A percentile compares a stretch with the other conserved stretches of the same genome.
These are phyloP conservation scores for Prionace glauca DNA, from an alignment of 2,797 vertebrate genomes.

Conservation along the genomic window DNA sequence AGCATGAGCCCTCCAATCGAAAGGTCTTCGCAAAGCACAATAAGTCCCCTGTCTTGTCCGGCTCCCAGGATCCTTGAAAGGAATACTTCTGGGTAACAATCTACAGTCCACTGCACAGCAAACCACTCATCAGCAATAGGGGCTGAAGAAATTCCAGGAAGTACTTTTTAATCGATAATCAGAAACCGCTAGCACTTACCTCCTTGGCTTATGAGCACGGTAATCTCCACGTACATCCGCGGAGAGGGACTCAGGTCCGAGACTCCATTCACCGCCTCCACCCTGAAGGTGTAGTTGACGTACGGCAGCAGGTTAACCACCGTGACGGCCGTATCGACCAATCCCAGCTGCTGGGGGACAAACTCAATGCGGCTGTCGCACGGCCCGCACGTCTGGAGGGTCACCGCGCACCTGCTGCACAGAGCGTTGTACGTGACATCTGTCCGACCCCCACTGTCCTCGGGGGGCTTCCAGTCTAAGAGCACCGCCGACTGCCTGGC, in stretches of 20 bases:
- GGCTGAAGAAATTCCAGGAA: background rate
- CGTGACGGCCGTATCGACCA: conserved; percentile 74
- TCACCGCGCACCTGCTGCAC: conserved; percentile 63
- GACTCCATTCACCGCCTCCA: conserved; percentile 79
- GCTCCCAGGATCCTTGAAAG: too few relatives aligned
- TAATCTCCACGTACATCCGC: conserved; percentile 74
- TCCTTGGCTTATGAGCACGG: conserved; percentile 69
- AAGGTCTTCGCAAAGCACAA: background rate
- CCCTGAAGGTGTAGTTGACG: conserved; percentile 79
- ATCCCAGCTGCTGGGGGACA: conserved; percentile 77
- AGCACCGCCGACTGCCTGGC: conserved; percentile 77
- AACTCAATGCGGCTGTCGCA: conserved; percentile 77
- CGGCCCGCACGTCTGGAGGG: conserved; percentile 60
- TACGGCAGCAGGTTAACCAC: conserved; percentile 80
- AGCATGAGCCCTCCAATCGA: background rate
- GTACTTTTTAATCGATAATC: background rate
- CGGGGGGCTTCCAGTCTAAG: conserved; percentile 73
- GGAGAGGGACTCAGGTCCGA: conserved; percentile 67
- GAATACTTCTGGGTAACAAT: background rate
- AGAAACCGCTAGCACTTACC: conserved; percentile 54
- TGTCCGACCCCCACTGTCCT: conserved; percentile 69
- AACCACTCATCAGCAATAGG: background rate
- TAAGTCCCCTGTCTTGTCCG: background rate
- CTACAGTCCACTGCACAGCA: background rate
- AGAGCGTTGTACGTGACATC: conserved; percentile 82